These are phyloP conservation scores for Athene cunicularia DNA, from an alignment of 2,113 vertebrate species.

Conservation along the genomic window DNA sequence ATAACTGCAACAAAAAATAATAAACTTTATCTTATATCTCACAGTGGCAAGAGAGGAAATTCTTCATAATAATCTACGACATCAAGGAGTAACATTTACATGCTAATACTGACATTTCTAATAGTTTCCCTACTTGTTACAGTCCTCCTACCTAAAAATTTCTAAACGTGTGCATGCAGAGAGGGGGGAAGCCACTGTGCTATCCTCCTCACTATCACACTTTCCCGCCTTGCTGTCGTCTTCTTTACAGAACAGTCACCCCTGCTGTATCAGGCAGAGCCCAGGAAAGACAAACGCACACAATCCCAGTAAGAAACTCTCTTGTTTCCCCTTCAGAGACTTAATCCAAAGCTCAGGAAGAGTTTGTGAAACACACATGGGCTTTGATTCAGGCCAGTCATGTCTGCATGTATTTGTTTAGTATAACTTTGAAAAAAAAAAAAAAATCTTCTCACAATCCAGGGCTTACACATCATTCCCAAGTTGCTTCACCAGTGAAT, in stretches of 20 bases:
- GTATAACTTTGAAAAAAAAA: neutral
- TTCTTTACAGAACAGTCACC: neutral
- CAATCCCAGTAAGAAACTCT: neutral
- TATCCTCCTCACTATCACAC: neutral
- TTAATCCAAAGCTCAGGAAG: neutral
- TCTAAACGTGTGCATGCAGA: rapidly evolving
- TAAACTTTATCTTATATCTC: neutral
- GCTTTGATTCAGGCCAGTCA: neutral
- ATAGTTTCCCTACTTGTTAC: neutral
- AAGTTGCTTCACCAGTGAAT: neutral
- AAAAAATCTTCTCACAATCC: neutral
- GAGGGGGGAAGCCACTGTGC: rapidly evolving
- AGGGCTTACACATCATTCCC: neutral
- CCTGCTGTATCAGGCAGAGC: neutral
- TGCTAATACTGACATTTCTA: neutral
- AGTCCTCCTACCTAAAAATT: neutral
- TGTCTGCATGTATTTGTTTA: neutral
- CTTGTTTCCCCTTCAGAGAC: neutral
- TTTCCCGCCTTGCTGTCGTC: neutral
- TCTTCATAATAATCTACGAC: neutral
- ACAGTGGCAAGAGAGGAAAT: neutral
- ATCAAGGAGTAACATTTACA: neutral
- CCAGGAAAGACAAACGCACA: neutral
- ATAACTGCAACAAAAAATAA: neutral
- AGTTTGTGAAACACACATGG: neutral